These are phyloP conservation scores for Acronicta aceris DNA, from an alignment of 2,888 invertebrate species.

Conservation along the genomic window DNA sequence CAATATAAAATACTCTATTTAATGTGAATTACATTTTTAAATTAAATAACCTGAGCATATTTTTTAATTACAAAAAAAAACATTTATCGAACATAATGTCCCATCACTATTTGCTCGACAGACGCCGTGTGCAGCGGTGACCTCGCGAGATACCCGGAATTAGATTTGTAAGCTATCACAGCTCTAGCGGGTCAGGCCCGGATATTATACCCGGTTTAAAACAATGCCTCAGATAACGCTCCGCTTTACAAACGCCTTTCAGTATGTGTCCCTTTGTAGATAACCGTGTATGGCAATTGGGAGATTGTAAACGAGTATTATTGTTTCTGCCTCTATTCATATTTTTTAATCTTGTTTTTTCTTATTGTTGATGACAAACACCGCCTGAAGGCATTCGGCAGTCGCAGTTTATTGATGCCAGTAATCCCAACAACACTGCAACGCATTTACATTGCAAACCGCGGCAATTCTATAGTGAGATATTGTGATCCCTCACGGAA, in stretches of 20 bases:
- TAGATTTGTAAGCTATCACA: conserved; percentile 80
- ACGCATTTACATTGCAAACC: no score
- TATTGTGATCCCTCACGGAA: no score
- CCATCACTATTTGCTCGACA: conserved; percentile 39
- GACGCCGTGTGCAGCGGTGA: conserved; percentile 65
- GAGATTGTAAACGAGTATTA: not conserved
- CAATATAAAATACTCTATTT: no score
- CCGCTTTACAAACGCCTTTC: conserved; percentile 16
- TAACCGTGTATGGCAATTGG: conserved; percentile 3
- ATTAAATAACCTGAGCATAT: no score
- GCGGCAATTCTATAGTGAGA: no score
- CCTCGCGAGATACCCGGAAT: conserved; percentile 72
- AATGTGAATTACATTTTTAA: no score
- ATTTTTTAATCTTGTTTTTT: no score
- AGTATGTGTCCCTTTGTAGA: conserved; percentile 19
- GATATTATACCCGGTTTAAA: conserved; percentile 61
- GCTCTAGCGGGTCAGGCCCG: conserved; percentile 60
- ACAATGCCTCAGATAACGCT: conserved; percentile 52
- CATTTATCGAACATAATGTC: conserved; percentile 5
- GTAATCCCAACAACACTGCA: no score
- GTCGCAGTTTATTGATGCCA: no score
- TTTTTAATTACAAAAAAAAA: not conserved
- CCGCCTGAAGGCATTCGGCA: no score
- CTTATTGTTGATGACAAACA: no score
- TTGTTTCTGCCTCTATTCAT: not conserved